Base-by-base conservation (phyloP, 2,888 invertebrate species). In the Ligdia adustata region DNA sequence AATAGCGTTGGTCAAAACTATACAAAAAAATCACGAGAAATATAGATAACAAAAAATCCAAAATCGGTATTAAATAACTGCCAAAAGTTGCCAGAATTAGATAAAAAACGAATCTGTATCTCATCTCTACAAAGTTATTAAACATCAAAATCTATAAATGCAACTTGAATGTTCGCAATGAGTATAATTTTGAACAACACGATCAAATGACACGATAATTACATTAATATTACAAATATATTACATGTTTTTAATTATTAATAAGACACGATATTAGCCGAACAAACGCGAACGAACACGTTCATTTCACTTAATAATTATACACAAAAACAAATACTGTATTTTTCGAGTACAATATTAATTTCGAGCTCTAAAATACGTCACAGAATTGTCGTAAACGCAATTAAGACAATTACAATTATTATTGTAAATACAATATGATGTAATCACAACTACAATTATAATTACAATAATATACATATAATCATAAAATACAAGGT, bases 231-330 rank as follows among this genome's bases (percentile, higher is more conserved):
- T 59, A 55, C 57, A 55, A 51, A 52, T 59, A n/a, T n/a, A 52
- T 57, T 58, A 64, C 60, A 67, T 48, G 7, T 29, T 31, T n/a
- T 35, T 35, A 24, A 27, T 24, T 18, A 62, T 70, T 76, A 75
- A 72, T 77, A 79, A 79, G 79, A 76, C 79, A 79, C 79, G 56
- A 59, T 40, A 62, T 75, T 71, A 72, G 73, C 76, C 75, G 61
- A n/a, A 60, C 50, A 54, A 54, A 61, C 55, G 60, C 60, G 43
- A 49, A 54, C 43, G 2, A 26, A 24, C 39, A 14, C 49, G 60
- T 55, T 52, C 59, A 47, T 16, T 44, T n/a, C n/a, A n/a, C n/a
- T n/a, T n/a, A n/a, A n/a, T n/a, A n/a, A n/a, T n/a, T n/a, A n/a
- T n/a, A n/a, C n/a, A 57, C 1, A 32, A 55, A 6, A 9, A 20